Evolutionary conservation across 2,113 vertebrate genomes (phyloP).

Genomic region (Lepisosteus oculatus): DNA sequence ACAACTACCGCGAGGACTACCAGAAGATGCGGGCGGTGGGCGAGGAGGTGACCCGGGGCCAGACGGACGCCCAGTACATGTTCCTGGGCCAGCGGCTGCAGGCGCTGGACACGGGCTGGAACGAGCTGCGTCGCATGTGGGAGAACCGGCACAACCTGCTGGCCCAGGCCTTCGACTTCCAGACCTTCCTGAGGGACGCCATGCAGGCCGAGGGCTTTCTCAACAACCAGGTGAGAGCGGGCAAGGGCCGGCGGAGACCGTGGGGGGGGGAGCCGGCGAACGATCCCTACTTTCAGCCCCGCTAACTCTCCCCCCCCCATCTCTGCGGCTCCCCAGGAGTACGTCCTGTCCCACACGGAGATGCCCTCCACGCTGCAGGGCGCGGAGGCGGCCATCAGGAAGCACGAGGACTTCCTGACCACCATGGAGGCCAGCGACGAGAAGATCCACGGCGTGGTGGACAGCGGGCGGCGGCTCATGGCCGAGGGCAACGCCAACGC

Average conservation of each 20-base stretch:
- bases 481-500: conserved; percentile 73
- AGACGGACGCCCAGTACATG: conserved; percentile 83
- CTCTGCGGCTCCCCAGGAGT: conserved; percentile 69
- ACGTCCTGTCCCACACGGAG: conserved; percentile 85
- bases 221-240: conserved; percentile 79
- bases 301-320: background rate
- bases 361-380: conserved; percentile 83
- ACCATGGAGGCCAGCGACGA: conserved; percentile 91
- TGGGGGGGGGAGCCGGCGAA: conserved; percentile 23
- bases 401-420: conserved; percentile 88
- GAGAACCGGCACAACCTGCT: conserved; percentile 84
- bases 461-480: conserved; percentile 80
- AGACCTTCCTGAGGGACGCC: conserved; percentile 84
- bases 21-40: conserved; percentile 78
- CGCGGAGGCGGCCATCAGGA: conserved; percentile 85
- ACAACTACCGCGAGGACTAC: conserved; percentile 84
- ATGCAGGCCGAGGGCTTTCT: conserved; percentile 89
- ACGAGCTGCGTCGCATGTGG: conserved; percentile 88
- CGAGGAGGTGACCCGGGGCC: conserved; percentile 81
- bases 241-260: no score
- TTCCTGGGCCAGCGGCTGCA: conserved; percentile 86
- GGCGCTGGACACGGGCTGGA: conserved; percentile 87
- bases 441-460: conserved; percentile 78
- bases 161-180: conserved; percentile 84
- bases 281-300: background rate